Evolutionary conservation across 2,113 vertebrate genomes (phyloP), one percentile per base, ranked within the genome.

Genomic region (Kryptolebias marmoratus): DNA sequence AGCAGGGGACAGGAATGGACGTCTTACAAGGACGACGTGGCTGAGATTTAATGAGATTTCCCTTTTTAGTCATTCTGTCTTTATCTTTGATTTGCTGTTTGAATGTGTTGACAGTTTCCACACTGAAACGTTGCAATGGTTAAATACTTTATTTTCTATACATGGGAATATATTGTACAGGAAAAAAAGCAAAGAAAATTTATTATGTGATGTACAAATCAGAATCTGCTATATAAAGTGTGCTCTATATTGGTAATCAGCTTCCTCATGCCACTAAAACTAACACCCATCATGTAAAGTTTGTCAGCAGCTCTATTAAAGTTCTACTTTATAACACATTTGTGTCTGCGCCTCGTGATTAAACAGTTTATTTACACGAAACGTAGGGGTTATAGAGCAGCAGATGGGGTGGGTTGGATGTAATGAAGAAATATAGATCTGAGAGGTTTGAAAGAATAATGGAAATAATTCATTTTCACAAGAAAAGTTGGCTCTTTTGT

Each of bases 241-340:
- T 81, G 75, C 79, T 87, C 87, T 86, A 76, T 88, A 48, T 63
- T 7, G 9, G 48, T 71, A 64, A 75, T 62, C 18, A 84, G 45
- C 58, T 87, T 78, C 73, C 86, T 70, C 85, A 80, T 84, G 90
- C 76, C 86, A 88, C 67, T 69, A 13, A 63, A 80, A 80, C 71
- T 80, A 87, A 78, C 77, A 76, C 80, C 73, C 72, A 62, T 82
- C 70, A 69, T 86, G 67, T 56, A 87, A 80, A 75, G 61, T 48
- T 77, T 28, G 47, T 81, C 77, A 83, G 69, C 81, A 86, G 81
- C 32, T 78, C 80, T 77, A 93, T 91, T 89, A 94, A 94, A 93
- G 78, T 79, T 92, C 86, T 84, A 86, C 89, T 91, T 92, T 90
- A 75, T 89, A 82, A 66, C 68, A 70, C 11, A 2, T 22, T 14